Evolutionary conservation across 2,888 invertebrate species (phyloP), one percentile per base, ranked within the genome.

Genomic region (Lepidochrysops patricia): DNA sequence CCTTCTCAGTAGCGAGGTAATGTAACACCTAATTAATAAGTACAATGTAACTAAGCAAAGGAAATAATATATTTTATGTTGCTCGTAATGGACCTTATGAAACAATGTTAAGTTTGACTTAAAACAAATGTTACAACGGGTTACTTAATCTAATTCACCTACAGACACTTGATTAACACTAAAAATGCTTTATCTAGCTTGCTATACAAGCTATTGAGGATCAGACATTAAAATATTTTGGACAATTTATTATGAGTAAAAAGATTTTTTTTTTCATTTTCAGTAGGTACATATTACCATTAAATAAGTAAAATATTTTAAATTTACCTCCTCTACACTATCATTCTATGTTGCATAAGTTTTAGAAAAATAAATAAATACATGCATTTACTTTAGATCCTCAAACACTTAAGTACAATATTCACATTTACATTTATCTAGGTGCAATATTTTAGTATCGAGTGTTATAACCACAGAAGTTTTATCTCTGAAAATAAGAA

Each of bases 111-210:
- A 29, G 32, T 58, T 58, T n/a, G 6, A 57, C 37, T 37, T 37
- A 37, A 26, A 57, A 57, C 34, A 37, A 26, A 35, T 35, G 35
- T 26, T 57, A 29, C 23, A 57, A 25, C 35, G 43, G 23, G 13
- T 57, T 26, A n/a, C 66, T 76, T 73, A 75, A 61, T 64, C 76
- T 85, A 82, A 69, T 19, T 71, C 69, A 75, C 67, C 81, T 86
- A 88, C 75, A 75, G 74, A 81, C 74, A 77, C 75, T 77, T 60
- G 65, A 67, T 80, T 84, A 84, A 80, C 69, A 79, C 86, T 88
- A 87, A 80, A 87, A 89, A 89, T 89, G 89, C 89, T 88, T 86
- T 73, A 80, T 73, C 83, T 83, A 87, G 89, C 89, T 82, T 84
- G 88, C 82, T 81, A 82, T 68, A 81, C 88, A 88, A 89, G 88